phyloP scores from a whole-genome alignment of 2,888 invertebrate species.

The Agonopterix subpropinquella region DNA sequence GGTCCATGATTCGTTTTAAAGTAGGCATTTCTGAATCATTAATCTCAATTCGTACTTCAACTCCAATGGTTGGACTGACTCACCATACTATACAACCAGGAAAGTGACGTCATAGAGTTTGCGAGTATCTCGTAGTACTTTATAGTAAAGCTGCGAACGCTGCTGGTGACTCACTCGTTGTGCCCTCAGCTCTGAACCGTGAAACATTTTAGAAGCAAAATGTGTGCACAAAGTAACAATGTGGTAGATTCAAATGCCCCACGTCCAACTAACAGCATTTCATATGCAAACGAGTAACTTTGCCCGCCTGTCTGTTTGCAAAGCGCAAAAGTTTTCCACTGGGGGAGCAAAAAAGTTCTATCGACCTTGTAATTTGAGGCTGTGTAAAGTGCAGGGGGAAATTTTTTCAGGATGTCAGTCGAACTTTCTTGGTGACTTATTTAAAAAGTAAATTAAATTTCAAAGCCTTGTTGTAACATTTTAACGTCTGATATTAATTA shows the following conservation, averaged over 20 bases:
- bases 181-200: constrained; percentile 13
- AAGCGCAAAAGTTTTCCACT: constrained; percentile 39
- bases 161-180: constrained; percentile 44
- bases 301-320: constrained; percentile 35
- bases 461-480: too few species aligned
- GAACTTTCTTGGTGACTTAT: too few species aligned
- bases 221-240: constrained; percentile 11
- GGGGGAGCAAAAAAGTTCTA: constrained; percentile 31
- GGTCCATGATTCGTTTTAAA: background rate
- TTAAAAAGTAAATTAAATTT: background rate
- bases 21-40: constrained; percentile 31
- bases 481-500: too few species aligned
- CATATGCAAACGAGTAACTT: constrained; percentile 47
- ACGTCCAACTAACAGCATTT: constrained; percentile 41
- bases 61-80: constrained; percentile 31
- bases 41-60: constrained; percentile 18
- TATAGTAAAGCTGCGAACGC: constrained; percentile 16
- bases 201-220: constrained; percentile 11
- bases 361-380: constrained; percentile 30
- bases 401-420: too few species aligned
- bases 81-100: constrained; percentile 27
- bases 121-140: constrained; percentile 28
- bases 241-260: constrained; percentile 29
- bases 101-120: constrained; percentile 46
- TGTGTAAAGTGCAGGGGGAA: constrained; percentile 17